Percentiles rank a stretch among this genome's conserved stretches.
Evolutionary conservation across 1,140 invertebrate genomes (phyloP).

Genomic region (Drosophila melanica): DNA sequence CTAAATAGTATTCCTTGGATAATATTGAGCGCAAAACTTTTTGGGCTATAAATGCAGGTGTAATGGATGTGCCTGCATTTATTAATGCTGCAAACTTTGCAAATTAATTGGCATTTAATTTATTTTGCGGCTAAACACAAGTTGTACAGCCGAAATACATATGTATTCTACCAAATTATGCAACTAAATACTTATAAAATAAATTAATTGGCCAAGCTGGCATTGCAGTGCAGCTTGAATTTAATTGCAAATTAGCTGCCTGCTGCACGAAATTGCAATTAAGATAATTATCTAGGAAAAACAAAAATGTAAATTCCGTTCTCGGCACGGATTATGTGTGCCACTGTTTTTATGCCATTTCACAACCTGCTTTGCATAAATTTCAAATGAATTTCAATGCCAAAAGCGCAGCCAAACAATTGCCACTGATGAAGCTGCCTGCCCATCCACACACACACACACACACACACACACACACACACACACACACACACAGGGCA

Average conservation of each 20-base stretch:
- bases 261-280: slow-evolving; percentile 71
- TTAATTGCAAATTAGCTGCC: slow-evolving; percentile 65
- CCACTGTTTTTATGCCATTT: slow-evolving; percentile 35
- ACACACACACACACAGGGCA: neutral
- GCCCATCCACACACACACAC: neutral
- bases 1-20: slow-evolving; percentile 8
- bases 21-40: slow-evolving; percentile 49
- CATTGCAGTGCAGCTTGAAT: slow-evolving; percentile 55
- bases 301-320: slow-evolving; percentile 66
- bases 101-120: slow-evolving; percentile 81
- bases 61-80: slow-evolving; percentile 76
- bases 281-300: slow-evolving; percentile 78
- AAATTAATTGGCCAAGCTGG: slow-evolving; percentile 53
- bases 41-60: slow-evolving; percentile 61
- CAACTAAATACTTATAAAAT: slow-evolving; percentile 18
- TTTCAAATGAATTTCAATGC: slow-evolving; percentile 77
- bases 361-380: slow-evolving; percentile 71
- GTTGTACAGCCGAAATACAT: slow-evolving; percentile 5
- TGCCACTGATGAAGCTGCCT: slow-evolving; percentile 69
- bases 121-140: slow-evolving; percentile 56
- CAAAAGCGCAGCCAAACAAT: slow-evolving; percentile 78
- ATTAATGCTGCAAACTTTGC: slow-evolving; percentile 70
- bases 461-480: too few species aligned
- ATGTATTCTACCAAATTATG: slow-evolving; percentile 5
- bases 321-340: slow-evolving; percentile 38